These are phyloP conservation scores for Stichopus chloronotus DNA, from an alignment of 35 echinoderm and acorn worm genomes.

Conservation along the genomic window DNA sequence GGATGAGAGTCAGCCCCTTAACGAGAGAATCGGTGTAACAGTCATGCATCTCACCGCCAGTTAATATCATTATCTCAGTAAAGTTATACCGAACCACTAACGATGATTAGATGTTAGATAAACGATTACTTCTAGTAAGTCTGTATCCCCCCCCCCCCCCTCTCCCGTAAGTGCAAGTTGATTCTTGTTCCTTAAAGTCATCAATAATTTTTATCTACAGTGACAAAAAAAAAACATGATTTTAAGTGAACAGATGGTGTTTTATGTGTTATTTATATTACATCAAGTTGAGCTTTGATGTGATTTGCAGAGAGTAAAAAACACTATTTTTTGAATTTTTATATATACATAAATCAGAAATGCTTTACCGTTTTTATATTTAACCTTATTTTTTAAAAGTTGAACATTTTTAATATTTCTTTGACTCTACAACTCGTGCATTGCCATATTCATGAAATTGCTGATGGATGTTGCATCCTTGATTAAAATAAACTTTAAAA, in stretches of 20 bases:
- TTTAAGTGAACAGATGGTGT: not conserved
- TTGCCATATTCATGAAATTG: not conserved
- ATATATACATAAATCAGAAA: not conserved
- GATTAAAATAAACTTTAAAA: not conserved
- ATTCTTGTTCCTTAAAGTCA: not conserved
- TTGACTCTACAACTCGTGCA: not conserved
- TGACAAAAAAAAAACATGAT: not conserved
- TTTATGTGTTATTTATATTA: not conserved
- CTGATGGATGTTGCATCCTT: not conserved
- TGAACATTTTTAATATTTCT: not conserved
- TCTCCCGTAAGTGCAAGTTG: too few relatives aligned
- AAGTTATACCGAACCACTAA: not conserved
- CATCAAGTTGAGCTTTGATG: not conserved
- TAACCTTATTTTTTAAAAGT: not conserved
- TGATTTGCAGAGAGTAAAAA: not conserved
- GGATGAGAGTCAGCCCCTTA: conserved; percentile 14
- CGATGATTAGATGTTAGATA: conserved; percentile 12
- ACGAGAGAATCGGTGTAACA: conserved; percentile 23
- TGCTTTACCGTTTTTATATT: not conserved
- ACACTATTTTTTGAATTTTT: not conserved
- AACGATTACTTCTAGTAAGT: not conserved
- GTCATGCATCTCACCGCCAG: conserved; percentile 23
- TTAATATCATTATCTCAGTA: conserved; percentile 33
- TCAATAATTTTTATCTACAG: not conserved
- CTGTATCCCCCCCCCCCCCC: too few relatives aligned